Evolutionary conservation across 2,797 vertebrate genomes (phyloP).

Genomic region (Amniataba percoides): DNA sequence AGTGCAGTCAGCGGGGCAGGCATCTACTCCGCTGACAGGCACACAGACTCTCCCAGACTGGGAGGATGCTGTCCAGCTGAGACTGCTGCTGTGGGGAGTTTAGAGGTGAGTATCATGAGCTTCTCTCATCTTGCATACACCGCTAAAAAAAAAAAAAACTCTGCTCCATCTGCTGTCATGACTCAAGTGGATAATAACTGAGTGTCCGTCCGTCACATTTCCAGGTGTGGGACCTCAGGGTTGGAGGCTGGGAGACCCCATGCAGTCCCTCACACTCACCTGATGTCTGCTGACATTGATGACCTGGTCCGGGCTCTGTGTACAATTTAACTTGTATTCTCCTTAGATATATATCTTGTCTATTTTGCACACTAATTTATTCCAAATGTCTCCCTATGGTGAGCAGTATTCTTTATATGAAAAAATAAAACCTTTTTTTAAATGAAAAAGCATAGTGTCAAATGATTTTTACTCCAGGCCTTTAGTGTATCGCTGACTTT

Average conservation of each 20-base stretch:
- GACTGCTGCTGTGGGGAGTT: constrained; percentile 29
- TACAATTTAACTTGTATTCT: constrained; percentile 29
- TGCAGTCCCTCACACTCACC: constrained; percentile 38
- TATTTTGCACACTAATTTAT: constrained; percentile 86
- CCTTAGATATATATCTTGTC: constrained; percentile 56
- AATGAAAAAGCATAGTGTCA: constrained; percentile 3
- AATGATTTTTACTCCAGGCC: background rate
- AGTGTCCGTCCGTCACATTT: constrained; percentile 51
- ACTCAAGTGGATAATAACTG: constrained; percentile 40
- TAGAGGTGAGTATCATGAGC: constrained; percentile 55
- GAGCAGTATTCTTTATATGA: constrained; percentile 55
- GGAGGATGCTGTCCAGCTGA: background rate
- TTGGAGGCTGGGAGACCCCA: constrained; percentile 33
- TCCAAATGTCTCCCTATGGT: constrained; percentile 71
- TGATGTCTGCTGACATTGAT: constrained; percentile 13
- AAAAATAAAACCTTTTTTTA: constrained; percentile 51
- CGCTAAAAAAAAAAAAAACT: background rate
- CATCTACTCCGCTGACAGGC: constrained; percentile 18
- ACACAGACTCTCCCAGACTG: constrained; percentile 26
- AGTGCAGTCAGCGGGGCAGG: constrained; percentile 44
- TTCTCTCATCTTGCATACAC: background rate
- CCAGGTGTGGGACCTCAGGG: constrained; percentile 47
- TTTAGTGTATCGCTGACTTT: background rate
- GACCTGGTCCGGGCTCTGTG: constrained; percentile 20
- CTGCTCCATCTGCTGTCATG: background rate